These are phyloP conservation scores for Notechis scutatus DNA, from an alignment of 2,113 vertebrate genomes.

Conservation along the genomic window DNA sequence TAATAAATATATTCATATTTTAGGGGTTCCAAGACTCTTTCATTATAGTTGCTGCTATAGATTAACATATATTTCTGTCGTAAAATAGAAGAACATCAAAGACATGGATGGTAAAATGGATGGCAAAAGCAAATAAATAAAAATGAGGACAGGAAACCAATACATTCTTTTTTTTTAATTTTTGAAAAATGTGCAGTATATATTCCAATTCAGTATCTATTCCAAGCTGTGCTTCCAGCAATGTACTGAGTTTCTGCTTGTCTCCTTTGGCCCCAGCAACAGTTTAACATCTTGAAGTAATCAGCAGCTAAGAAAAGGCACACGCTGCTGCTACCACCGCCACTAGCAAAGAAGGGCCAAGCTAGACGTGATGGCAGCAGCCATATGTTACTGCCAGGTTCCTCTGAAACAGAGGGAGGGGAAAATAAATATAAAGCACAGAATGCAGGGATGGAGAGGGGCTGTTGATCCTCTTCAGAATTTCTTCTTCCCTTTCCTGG, in stretches of 20 bases:
- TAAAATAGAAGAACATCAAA: accelerated
- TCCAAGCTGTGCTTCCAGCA: conserved; percentile 23
- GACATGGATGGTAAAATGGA: conserved; percentile 7
- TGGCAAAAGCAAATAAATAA: conserved; percentile 1
- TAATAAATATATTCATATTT: not conserved
- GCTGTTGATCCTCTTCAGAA: not conserved
- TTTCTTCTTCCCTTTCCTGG: not conserved
- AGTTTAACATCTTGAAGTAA: conserved; percentile 59
- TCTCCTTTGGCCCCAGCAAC: not conserved
- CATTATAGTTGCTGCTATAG: too few relatives aligned
- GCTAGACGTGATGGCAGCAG: not conserved
- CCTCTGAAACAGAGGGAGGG: not conserved
- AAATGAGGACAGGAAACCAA: not conserved
- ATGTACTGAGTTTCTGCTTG: conserved; percentile 33
- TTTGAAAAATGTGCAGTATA: conserved; percentile 24
- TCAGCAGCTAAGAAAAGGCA: conserved; percentile 37
- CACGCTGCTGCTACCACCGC: not conserved
- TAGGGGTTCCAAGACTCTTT: not conserved
- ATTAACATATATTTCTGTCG: not conserved
- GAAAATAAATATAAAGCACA: not conserved
- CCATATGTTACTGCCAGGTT: not conserved
- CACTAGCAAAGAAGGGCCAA: not conserved
- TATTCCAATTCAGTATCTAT: conserved; percentile 17
- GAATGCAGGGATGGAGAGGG: not conserved
- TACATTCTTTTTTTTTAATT: conserved; percentile 32